Conservation (phyloP, 1,140 invertebrate genomes). For the Dinothrombium tinctorium region DNA sequence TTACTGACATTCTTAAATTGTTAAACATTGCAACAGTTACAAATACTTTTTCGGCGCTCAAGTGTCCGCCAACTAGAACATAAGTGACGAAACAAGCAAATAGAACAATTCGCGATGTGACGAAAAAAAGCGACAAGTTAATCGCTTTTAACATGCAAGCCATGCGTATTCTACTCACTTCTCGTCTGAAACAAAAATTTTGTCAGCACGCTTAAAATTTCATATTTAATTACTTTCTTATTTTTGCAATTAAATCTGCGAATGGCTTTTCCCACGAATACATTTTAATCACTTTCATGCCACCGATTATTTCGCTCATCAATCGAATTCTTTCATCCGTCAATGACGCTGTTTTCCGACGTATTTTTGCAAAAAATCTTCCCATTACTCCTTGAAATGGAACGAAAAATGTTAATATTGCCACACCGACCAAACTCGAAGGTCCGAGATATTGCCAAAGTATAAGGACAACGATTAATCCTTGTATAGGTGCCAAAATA, state of each 20-base stretch:
- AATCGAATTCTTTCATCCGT: slow-evolving; percentile 21
- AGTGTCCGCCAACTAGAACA: slow-evolving; percentile 31
- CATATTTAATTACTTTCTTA: slow-evolving; percentile 27
- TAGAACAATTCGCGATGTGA: slow-evolving; percentile 37
- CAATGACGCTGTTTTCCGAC: not conserved
- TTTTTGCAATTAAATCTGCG: slow-evolving; percentile 31
- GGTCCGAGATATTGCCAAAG: slow-evolving; percentile 18
- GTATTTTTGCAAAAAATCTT: slow-evolving; percentile 14
- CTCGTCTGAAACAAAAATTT: slow-evolving; percentile 23
- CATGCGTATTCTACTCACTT: slow-evolving; percentile 39
- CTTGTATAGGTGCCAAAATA: slow-evolving; percentile 43
- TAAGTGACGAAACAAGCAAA: slow-evolving; percentile 46
- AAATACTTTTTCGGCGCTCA: slow-evolving; percentile 41
- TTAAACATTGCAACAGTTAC: slow-evolving; percentile 44
- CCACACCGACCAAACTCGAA: slow-evolving; percentile 22
- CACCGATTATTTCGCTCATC: slow-evolving; percentile 81
- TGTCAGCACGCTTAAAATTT: no score
- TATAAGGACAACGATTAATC: slow-evolving; percentile 23
- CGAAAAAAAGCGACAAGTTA: slow-evolving; percentile 25
- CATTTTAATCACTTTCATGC: slow-evolving; percentile 51
- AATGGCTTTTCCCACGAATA: slow-evolving; percentile 64
- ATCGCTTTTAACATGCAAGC: slow-evolving; percentile 40
- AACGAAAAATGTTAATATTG: slow-evolving; percentile 23
- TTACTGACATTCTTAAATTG: slow-evolving; percentile 30
- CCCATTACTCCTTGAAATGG: slow-evolving; percentile 24